Evolutionary conservation across 2,888 invertebrate species (phyloP).

Genomic region (Dendrolimus houi): DNA sequence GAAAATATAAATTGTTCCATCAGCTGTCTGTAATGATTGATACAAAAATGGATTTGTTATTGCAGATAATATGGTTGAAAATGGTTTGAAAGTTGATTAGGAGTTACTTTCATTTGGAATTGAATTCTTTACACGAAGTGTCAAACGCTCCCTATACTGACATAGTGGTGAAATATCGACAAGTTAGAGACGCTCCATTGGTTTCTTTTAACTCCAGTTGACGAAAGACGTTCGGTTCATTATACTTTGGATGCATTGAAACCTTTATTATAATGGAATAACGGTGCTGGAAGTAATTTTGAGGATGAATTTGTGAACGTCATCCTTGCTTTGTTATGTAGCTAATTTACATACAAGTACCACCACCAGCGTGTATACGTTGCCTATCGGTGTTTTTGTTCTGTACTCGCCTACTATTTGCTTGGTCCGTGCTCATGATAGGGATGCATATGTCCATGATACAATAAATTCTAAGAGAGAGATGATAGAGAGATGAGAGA

Average conservation of each 20-base stretch:
- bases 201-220: constrained; percentile 38
- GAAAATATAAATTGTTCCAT: too few species aligned
- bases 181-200: constrained; percentile 47
- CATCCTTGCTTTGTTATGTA: too few species aligned
- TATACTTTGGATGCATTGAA: constrained; percentile 35
- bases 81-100: constrained; percentile 9
- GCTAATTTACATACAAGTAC: too few species aligned
- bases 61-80: constrained; percentile 15
- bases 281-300: constrained; percentile 1
- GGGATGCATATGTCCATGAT: too few species aligned
- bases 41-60: not conserved
- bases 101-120: constrained; percentile 13
- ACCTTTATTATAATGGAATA: constrained; percentile 23
- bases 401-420: too few species aligned
- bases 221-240: constrained; percentile 33
- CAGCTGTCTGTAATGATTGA: not conserved
- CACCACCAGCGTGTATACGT: too few species aligned
- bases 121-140: constrained; percentile 30
- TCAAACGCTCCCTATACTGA: constrained; percentile 52
- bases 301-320: not conserved
- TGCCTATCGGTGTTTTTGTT: too few species aligned
- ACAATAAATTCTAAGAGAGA: too few species aligned
- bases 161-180: constrained; percentile 48
- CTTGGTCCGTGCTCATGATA: too few species aligned
- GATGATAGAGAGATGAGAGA: too few species aligned